phyloP scores from a whole-genome alignment of 2,113 vertebrate genomes.

The Macaca mulatta region DNA sequence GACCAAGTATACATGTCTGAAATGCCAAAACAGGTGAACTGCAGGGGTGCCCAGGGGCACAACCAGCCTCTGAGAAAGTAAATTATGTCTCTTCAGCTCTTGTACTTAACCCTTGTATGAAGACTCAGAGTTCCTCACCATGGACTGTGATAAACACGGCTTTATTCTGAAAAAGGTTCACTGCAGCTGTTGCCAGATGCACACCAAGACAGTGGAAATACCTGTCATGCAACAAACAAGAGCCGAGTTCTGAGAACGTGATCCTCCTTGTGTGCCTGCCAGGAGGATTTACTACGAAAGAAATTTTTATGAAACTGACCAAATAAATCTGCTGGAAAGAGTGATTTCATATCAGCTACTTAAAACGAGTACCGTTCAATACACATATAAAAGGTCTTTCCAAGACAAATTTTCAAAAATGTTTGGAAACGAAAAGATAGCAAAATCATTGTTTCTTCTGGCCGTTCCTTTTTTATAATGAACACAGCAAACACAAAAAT shows the following conservation, averaged over 20 bases:
- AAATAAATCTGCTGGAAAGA: background rate
- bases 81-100: background rate
- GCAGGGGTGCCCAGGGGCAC: background rate
- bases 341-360: background rate
- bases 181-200: background rate
- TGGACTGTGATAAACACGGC: background rate
- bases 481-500: background rate
- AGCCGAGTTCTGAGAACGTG: background rate
- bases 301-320: background rate
- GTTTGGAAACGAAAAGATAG: background rate
- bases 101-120: background rate
- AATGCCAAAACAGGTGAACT: background rate
- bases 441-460: constrained; percentile 4
- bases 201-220: background rate
- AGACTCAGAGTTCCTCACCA: background rate
- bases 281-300: background rate
- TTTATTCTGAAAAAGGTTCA: background rate
- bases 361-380: background rate
- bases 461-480: background rate
- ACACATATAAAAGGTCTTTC: background rate
- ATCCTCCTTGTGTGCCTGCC: background rate
- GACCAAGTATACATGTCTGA: background rate
- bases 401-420: background rate
- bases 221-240: background rate
- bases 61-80: background rate